These are phyloP conservation scores for Aphaenogaster floridana DNA, from an alignment of 1,140 invertebrate genomes.

Conservation along the genomic window DNA sequence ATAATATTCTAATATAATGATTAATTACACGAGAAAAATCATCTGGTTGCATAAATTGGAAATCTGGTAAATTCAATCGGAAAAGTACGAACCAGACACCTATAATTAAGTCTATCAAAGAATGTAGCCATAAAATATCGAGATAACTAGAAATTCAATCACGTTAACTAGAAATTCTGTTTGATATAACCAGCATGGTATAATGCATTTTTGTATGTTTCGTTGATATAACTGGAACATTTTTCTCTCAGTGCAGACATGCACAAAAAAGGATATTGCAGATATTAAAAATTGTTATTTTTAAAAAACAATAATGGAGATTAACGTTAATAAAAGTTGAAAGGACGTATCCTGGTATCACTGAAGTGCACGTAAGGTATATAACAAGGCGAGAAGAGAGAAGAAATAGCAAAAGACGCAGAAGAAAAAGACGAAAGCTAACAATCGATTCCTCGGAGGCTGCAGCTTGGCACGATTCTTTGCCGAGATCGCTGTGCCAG, in stretches of 20 bases:
- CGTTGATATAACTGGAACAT: too few relatives aligned
- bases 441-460: conserved; percentile 74
- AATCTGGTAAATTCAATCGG: too few relatives aligned
- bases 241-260: background rate
- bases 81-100: too few relatives aligned
- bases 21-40: background rate
- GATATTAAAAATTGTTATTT: background rate
- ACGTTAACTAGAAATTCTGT: too few relatives aligned
- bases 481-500: conserved; percentile 69
- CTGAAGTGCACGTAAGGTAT: background rate
- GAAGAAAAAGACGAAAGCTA: conserved; percentile 66
- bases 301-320: background rate
- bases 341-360: background rate
- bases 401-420: conserved; percentile 23
- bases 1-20: background rate
- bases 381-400: background rate
- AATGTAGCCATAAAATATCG: too few relatives aligned
- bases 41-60: too few relatives aligned
- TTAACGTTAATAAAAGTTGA: conserved; percentile 13
- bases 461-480: conserved; percentile 74
- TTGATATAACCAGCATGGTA: too few relatives aligned
- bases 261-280: background rate
- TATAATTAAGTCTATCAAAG: too few relatives aligned
- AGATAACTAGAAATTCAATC: too few relatives aligned
- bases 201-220: too few relatives aligned